Percentiles rank a stretch among this genome's conserved stretches.
phyloP scores from a whole-genome alignment of 2,797 vertebrate species.

The Trachops cirrhosus region DNA sequence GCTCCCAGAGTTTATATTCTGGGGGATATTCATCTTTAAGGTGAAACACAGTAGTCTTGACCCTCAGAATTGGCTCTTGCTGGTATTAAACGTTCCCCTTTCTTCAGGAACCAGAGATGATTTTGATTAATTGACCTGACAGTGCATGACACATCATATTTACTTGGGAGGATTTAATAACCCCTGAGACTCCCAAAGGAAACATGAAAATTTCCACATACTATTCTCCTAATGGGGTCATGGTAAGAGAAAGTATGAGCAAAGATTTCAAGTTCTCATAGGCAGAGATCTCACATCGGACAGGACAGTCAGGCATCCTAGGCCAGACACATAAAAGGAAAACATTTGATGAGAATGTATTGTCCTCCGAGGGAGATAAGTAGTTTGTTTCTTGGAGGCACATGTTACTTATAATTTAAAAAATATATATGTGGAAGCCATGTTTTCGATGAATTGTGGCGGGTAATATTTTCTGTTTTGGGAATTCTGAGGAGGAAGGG shows the following conservation, averaged over 20 bases:
- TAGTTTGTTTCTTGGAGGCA: background rate
- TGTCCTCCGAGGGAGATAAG: background rate
- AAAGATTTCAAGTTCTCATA: background rate
- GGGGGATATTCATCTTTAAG: background rate
- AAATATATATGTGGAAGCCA: background rate
- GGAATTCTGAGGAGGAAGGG: background rate
- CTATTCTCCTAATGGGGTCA: slow-evolving; percentile 55
- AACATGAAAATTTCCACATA: slow-evolving; percentile 63
- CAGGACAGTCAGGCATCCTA: background rate
- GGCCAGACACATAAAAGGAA: background rate
- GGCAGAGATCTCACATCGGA: background rate
- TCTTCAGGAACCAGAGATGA: slow-evolving; percentile 47
- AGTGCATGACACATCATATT: slow-evolving; percentile 67
- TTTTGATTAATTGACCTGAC: slow-evolving; percentile 75
- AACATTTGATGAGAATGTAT: background rate
- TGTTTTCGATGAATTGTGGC: background rate
- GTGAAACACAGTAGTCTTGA: slow-evolving; percentile 51
- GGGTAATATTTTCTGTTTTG: background rate
- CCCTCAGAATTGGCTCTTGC: slow-evolving; percentile 42
- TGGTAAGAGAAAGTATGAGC: background rate
- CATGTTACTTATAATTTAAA: background rate
- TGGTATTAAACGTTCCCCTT: slow-evolving; percentile 29
- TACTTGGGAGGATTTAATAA: slow-evolving; percentile 71
- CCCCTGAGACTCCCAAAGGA: slow-evolving; percentile 66
- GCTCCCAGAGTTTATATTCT: background rate